These are phyloP conservation scores for Dasyurus viverrinus DNA, from an alignment of 2,113 vertebrate genomes.

Conservation along the genomic window DNA sequence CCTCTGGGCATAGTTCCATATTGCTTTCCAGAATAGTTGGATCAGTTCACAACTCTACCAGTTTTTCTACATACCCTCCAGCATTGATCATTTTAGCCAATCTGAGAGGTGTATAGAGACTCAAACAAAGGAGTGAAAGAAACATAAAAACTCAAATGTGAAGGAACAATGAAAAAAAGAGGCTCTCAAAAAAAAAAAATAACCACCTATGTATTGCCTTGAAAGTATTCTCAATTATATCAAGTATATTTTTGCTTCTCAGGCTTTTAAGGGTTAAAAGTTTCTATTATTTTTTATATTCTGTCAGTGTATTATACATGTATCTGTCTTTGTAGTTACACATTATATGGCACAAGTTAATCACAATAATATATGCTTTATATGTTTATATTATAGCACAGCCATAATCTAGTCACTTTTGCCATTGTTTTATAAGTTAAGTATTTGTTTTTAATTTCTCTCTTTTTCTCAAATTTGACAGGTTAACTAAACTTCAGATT, in stretches of 20 bases:
- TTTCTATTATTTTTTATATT: neutral
- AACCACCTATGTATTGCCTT: slow-evolving; percentile 6
- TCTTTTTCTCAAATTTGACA: slow-evolving; percentile 76
- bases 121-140: neutral
- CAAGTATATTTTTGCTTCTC: neutral
- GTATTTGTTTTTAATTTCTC: neutral
- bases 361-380: slow-evolving; percentile 37
- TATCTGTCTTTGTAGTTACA: slow-evolving; percentile 39
- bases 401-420: slow-evolving; percentile 53
- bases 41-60: no score
- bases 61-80: no score
- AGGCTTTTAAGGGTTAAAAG: slow-evolving; percentile 23
- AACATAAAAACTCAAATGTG: neutral
- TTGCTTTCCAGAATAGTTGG: no score
- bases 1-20: no score
- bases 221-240: neutral
- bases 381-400: slow-evolving; percentile 42
- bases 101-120: neutral
- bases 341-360: slow-evolving; percentile 15
- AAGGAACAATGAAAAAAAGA: neutral
- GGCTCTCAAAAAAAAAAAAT: neutral
- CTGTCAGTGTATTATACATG: neutral
- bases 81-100: neutral
- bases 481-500: slow-evolving; percentile 97
- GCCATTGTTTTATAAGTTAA: neutral